Percentiles rank a stretch among this genome's conserved stretches.
phyloP scores from a whole-genome alignment of 1,140 invertebrate species.

The Harlomillsia oculata region DNA sequence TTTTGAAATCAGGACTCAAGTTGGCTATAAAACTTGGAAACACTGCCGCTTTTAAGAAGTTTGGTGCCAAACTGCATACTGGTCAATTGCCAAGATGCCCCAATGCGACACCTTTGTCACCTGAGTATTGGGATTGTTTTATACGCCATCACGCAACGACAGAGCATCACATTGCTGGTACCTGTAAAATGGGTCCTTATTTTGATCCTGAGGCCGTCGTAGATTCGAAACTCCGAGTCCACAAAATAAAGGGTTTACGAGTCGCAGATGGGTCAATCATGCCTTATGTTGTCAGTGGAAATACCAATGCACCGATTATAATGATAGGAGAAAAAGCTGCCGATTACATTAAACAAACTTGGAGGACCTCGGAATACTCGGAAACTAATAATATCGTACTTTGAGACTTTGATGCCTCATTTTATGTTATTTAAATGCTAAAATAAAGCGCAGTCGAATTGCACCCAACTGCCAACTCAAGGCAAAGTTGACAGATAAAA shows the following conservation, averaged over 20 bases:
- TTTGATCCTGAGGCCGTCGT: slow-evolving; percentile 68
- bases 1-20: slow-evolving; percentile 46
- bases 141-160: slow-evolving; percentile 38
- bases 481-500: too few species aligned
- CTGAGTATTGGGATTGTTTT: slow-evolving; percentile 37
- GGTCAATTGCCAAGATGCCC: slow-evolving; percentile 22
- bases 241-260: slow-evolving; percentile 15
- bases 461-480: too few species aligned
- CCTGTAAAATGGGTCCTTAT: slow-evolving; percentile 67
- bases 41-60: slow-evolving; percentile 49
- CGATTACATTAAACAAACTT: slow-evolving; percentile 39
- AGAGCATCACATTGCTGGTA: slow-evolving; percentile 52
- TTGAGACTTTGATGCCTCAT: too few species aligned
- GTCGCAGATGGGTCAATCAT: slow-evolving; percentile 28
- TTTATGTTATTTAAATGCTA: too few species aligned
- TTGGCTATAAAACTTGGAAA: slow-evolving; percentile 48
- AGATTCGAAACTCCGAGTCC: slow-evolving; percentile 53
- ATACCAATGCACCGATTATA: slow-evolving; percentile 26
- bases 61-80: slow-evolving; percentile 49
- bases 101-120: slow-evolving; percentile 6
- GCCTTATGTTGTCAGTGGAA: slow-evolving; percentile 21
- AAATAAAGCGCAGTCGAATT: too few species aligned
- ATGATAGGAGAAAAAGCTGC: slow-evolving; percentile 43
- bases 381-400: too few species aligned
- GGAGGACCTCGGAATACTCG: too few species aligned